phyloP scores from a whole-genome alignment of 2,888 invertebrate species.

The Philaethria dido region DNA sequence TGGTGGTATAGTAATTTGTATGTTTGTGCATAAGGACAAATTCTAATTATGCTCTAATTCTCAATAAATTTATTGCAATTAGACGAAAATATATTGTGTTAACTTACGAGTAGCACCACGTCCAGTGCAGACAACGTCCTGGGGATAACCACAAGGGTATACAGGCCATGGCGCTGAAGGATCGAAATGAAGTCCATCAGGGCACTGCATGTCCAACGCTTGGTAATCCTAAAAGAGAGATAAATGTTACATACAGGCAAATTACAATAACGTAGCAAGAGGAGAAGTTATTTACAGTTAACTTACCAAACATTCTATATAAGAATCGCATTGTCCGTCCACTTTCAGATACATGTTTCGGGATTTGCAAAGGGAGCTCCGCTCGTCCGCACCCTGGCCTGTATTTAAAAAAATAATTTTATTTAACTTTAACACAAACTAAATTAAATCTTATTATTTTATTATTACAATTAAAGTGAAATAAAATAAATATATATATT shows the following conservation, averaged over 20 bases:
- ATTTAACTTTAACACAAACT: not conserved
- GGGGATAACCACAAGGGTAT: constrained; percentile 92
- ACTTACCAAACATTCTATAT: constrained; percentile 85
- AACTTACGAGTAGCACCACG: constrained; percentile 85
- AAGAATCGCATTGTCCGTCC: constrained; percentile 87
- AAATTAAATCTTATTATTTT: not conserved
- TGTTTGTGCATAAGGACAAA: too few species aligned
- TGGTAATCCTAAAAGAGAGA: constrained; percentile 84
- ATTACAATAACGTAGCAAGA: not conserved
- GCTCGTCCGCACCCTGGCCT: constrained; percentile 20
- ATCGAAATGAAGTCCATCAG: constrained; percentile 91
- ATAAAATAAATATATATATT: not conserved
- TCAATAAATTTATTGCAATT: too few species aligned
- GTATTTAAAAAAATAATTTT: not conserved
- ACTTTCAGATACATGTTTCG: constrained; percentile 85
- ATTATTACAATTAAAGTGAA: not conserved
- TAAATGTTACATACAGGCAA: not conserved
- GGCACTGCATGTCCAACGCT: constrained; percentile 87
- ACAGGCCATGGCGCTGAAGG: constrained; percentile 84
- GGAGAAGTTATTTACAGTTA: not conserved
- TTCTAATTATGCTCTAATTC: too few species aligned
- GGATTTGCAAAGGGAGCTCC: constrained; percentile 24
- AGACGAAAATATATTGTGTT: not conserved
- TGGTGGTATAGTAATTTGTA: too few species aligned
- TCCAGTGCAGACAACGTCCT: constrained; percentile 88